A percentile compares a stretch with the other conserved stretches of the same genome.
These are phyloP conservation scores for Acanthochromis polyacanthus DNA, from an alignment of 2,113 vertebrate species.

Conservation along the genomic window DNA sequence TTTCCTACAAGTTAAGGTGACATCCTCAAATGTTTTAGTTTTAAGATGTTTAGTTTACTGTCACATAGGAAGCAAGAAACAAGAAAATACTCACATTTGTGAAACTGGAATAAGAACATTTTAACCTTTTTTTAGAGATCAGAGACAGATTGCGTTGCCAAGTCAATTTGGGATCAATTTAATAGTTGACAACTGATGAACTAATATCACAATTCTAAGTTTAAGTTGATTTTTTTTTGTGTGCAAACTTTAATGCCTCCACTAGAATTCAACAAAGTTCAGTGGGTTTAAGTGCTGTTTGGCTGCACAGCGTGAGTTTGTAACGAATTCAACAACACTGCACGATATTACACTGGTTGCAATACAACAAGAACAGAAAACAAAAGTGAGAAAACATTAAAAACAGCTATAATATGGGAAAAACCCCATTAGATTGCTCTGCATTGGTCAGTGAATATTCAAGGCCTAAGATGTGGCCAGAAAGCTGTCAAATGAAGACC, in stretches of 20 bases:
- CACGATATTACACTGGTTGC: background rate
- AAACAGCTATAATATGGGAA: slow-evolving; percentile 7
- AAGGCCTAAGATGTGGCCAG: slow-evolving; percentile 23
- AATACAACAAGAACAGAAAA: slow-evolving; percentile 14
- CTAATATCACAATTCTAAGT: too few relatives aligned
- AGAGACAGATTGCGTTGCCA: too few relatives aligned
- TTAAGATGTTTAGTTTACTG: too few relatives aligned
- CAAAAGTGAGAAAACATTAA: slow-evolving; percentile 19
- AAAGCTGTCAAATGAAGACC: slow-evolving; percentile 50
- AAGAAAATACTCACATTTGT: too few relatives aligned
- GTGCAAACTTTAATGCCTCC: background rate
- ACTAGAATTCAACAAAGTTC: background rate
- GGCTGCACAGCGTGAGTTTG: background rate
- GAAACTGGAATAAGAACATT: too few relatives aligned
- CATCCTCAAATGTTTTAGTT: too few relatives aligned
- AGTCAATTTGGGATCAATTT: too few relatives aligned
- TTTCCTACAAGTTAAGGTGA: too few relatives aligned
- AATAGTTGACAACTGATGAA: too few relatives aligned
- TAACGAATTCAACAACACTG: background rate
- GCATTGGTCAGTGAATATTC: slow-evolving; percentile 11
- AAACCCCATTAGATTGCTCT: slow-evolving; percentile 33
- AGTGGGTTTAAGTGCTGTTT: slow-evolving; percentile 10
- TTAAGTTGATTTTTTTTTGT: background rate
- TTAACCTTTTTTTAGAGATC: too few relatives aligned
- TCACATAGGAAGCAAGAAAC: too few relatives aligned